phyloP scores from a whole-genome alignment of 2,888 invertebrate genomes.

The Macropis europaea region DNA sequence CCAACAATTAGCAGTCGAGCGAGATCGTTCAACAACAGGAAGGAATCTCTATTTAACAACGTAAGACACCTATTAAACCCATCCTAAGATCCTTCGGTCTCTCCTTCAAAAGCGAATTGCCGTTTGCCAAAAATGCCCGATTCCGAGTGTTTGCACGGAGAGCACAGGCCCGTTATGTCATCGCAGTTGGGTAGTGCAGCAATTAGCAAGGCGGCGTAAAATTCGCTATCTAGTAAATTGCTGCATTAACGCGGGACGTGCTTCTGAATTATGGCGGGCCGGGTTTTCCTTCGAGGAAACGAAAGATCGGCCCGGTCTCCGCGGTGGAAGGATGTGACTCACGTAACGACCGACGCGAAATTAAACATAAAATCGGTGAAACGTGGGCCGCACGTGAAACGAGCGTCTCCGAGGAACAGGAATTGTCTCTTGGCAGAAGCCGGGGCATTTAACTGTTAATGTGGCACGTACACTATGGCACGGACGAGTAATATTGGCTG shows the following conservation, averaged over 20 bases:
- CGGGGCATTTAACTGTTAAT: constrained; percentile 2
- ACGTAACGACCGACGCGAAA: constrained; percentile 47
- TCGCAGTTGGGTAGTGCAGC: too few relatives aligned
- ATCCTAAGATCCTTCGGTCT: too few relatives aligned
- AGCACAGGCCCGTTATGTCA: too few relatives aligned
- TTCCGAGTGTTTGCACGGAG: too few relatives aligned
- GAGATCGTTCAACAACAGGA: too few relatives aligned
- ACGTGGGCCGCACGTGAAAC: constrained; percentile 42
- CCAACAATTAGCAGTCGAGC: too few relatives aligned
- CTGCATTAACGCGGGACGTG: constrained; percentile 62
- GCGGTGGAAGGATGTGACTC: constrained; percentile 45
- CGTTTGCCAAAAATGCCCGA: too few relatives aligned
- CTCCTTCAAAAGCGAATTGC: too few relatives aligned
- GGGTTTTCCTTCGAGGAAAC: constrained; percentile 10
- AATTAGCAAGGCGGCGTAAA: constrained; percentile 58
- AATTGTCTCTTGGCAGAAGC: constrained; percentile 5
- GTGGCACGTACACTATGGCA: too few relatives aligned
- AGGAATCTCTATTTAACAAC: too few relatives aligned
- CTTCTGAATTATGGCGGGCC: constrained; percentile 51
- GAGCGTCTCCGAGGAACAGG: background rate
- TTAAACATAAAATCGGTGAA: constrained; percentile 56
- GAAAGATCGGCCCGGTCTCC: constrained; percentile 25
- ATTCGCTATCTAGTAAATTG: constrained; percentile 62
- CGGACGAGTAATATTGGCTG: too few relatives aligned
- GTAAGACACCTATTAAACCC: too few relatives aligned